These are phyloP conservation scores for Tachuris rubrigastra DNA, from an alignment of 2,113 vertebrate species.

Conservation along the genomic window DNA sequence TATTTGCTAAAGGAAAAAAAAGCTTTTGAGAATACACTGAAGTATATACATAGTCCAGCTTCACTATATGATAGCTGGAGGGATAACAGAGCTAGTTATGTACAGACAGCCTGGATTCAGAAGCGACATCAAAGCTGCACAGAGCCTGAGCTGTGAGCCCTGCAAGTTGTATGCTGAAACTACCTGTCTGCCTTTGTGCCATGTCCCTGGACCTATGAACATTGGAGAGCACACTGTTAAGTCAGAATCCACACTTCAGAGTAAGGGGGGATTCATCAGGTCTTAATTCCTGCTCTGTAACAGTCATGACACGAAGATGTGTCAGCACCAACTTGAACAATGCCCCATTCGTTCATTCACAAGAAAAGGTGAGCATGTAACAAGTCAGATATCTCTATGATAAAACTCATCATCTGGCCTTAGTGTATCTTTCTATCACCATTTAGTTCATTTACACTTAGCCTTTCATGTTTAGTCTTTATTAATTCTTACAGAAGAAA, in stretches of 20 bases:
- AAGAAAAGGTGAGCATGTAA: background rate
- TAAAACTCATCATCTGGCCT: background rate
- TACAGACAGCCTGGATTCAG: background rate
- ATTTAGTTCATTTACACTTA: no score
- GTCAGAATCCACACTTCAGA: background rate
- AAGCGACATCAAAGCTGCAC: background rate
- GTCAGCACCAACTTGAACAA: background rate
- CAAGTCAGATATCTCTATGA: background rate
- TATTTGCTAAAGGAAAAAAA: background rate
- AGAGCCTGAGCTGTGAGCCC: background rate
- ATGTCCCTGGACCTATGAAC: background rate
- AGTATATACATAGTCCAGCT: background rate
- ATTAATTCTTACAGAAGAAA: background rate
- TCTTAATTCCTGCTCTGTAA: background rate
- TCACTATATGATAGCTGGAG: background rate
- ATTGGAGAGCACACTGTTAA: background rate
- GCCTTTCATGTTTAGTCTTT: no score
- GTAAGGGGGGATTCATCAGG: background rate
- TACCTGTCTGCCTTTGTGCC: background rate
- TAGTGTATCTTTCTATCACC: background rate
- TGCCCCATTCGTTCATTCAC: background rate
- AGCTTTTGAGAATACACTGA: background rate
- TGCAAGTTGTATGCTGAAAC: background rate
- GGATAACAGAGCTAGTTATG: background rate
- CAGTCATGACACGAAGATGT: background rate